Conservation (phyloP, 2,888 invertebrate genomes). For the Lepidochitona cinerea region DNA sequence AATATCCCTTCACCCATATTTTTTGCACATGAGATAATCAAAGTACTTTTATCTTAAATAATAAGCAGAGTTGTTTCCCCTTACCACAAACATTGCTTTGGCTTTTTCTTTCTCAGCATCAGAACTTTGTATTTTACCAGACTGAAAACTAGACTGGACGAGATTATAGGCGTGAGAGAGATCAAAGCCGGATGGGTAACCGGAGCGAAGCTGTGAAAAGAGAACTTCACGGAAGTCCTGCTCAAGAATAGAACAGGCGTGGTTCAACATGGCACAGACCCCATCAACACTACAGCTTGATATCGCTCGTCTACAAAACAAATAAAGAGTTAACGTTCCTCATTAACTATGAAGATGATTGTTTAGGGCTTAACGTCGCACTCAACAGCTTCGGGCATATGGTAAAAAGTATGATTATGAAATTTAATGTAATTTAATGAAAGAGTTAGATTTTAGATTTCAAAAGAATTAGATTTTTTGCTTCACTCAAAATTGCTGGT, state of each 20-base stretch:
- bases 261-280: slow-evolving; percentile 96
- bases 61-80: too few relatives aligned
- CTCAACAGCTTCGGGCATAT: too few relatives aligned
- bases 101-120: slow-evolving; percentile 78
- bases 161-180: slow-evolving; percentile 83
- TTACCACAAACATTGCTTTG: slow-evolving; percentile 81
- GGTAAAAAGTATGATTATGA: too few relatives aligned
- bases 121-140: slow-evolving; percentile 82
- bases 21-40: too few relatives aligned
- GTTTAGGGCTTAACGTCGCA: too few relatives aligned
- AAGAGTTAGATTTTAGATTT: too few relatives aligned
- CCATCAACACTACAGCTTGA: slow-evolving; percentile 94
- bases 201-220: slow-evolving; percentile 81
- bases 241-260: slow-evolving; percentile 89
- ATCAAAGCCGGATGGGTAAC: slow-evolving; percentile 78
- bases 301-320: slow-evolving; percentile 82
- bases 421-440: too few relatives aligned
- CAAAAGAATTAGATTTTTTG: too few relatives aligned
- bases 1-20: too few relatives aligned
- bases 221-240: slow-evolving; percentile 84
- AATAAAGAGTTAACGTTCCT: background rate
- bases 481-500: too few relatives aligned
- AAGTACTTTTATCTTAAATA: too few relatives aligned
- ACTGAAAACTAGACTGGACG: slow-evolving; percentile 84
- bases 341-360: too few relatives aligned